These are phyloP conservation scores for Parnassius smintheus DNA, from an alignment of 2,888 invertebrate genomes.

Conservation along the genomic window DNA sequence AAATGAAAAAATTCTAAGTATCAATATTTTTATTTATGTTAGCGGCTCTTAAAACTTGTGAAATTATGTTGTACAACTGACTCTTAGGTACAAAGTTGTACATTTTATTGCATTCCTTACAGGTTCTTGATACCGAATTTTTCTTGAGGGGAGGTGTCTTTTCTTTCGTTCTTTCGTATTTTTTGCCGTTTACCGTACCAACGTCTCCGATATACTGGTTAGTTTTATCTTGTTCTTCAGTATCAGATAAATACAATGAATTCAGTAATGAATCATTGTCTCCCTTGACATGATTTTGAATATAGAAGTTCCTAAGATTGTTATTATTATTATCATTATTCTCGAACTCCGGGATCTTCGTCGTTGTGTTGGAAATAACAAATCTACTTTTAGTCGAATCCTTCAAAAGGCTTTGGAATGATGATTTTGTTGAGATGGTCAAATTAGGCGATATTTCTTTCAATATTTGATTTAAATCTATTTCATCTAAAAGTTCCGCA, in stretches of 20 bases:
- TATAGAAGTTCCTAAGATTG: conserved; percentile 22
- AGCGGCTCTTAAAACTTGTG: conserved; percentile 19
- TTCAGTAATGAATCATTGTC: conserved; percentile 38
- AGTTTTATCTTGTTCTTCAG: conserved; percentile 34
- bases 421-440: background rate
- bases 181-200: background rate
- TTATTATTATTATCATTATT: background rate
- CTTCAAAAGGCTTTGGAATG: background rate
- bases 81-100: conserved; percentile 30
- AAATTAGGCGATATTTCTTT: conserved; percentile 25
- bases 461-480: conserved; percentile 41
- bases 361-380: background rate
- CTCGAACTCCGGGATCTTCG: background rate
- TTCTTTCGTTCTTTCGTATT: background rate
- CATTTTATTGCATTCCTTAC: conserved; percentile 30
- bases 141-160: background rate
- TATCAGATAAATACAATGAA: conserved; percentile 45
- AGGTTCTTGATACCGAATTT: conserved; percentile 19
- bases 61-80: conserved; percentile 37
- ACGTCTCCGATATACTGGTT: conserved; percentile 29
- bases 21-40: conserved; percentile 9
- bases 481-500: conserved; percentile 42
- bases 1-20: too few species aligned
- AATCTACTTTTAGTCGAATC: conserved; percentile 1
- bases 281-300: conserved; percentile 10